phyloP scores from a whole-genome alignment of 2,797 vertebrate genomes.

The Bryconaethiops microstoma region DNA sequence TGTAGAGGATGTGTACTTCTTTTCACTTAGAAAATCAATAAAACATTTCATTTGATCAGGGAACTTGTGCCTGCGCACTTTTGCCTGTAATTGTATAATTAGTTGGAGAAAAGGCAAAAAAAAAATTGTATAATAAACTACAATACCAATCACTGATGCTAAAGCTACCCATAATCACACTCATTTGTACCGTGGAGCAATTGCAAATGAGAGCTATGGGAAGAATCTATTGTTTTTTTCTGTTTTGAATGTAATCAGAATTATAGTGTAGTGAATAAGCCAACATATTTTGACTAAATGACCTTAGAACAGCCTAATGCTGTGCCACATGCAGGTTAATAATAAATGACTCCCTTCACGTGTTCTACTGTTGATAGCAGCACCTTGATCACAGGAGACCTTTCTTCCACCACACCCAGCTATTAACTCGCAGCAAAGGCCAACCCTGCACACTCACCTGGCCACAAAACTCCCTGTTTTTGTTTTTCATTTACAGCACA shows the following conservation, averaged over 20 bases:
- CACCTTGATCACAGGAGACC: background rate
- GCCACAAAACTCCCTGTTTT: slow-evolving; percentile 8
- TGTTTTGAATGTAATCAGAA: background rate
- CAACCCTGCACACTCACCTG: background rate
- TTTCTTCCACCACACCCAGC: slow-evolving; percentile 16
- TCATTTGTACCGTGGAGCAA: no score
- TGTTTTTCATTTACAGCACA: slow-evolving; percentile 1
- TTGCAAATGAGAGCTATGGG: no score
- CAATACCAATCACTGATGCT: no score
- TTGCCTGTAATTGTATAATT: no score
- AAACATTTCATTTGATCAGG: no score
- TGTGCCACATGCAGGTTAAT: background rate
- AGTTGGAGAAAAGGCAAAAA: no score
- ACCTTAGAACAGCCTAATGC: background rate
- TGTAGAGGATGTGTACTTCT: no score
- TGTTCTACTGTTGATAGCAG: background rate
- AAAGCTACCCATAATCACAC: background rate
- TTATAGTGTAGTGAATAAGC: background rate
- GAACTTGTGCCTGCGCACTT: no score
- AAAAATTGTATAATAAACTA: no score
- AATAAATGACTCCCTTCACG: background rate
- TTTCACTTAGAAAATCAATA: no score
- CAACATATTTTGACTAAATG: background rate
- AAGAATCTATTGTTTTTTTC: no score
- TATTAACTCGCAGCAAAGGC: background rate